phyloP scores from a whole-genome alignment of 2,888 invertebrate genomes.

The Eucera pruinosa region DNA sequence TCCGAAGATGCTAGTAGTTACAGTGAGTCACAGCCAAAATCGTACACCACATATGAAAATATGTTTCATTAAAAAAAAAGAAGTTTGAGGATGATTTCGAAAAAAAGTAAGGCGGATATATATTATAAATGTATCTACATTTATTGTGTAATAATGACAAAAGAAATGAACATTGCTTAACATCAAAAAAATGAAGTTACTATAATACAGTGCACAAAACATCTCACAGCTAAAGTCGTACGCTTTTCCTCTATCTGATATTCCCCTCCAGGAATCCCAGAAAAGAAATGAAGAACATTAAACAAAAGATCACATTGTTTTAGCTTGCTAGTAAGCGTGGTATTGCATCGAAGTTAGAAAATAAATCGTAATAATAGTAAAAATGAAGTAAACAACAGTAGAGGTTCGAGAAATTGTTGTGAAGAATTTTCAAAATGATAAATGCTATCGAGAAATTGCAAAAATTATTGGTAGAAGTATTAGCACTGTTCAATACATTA shows the following conservation, averaged over 20 bases:
- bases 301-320: slow-evolving; percentile 6
- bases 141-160: too few species aligned
- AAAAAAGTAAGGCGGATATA: slow-evolving; percentile 2
- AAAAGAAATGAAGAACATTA: slow-evolving; percentile 12
- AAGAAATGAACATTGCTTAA: too few species aligned
- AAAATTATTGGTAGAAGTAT: too few species aligned
- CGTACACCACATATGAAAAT: too few species aligned
- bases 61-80: too few species aligned
- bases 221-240: background rate
- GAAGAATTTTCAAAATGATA: background rate
- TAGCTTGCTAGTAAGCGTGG: background rate
- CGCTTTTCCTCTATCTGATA: background rate
- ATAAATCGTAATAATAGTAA: background rate
- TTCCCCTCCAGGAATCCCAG: background rate
- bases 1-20: too few species aligned
- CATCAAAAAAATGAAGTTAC: too few species aligned
- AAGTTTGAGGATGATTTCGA: too few species aligned
- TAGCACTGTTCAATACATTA: too few species aligned
- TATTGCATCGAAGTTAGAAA: background rate
- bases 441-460: too few species aligned
- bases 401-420: slow-evolving; percentile 9
- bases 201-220: background rate
- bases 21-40: too few species aligned
- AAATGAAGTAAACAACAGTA: slow-evolving; percentile 11
- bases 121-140: too few species aligned